Evolutionary conservation across 1,140 invertebrate species (phyloP).

Genomic region (Zaprionus tsacasi): DNA sequence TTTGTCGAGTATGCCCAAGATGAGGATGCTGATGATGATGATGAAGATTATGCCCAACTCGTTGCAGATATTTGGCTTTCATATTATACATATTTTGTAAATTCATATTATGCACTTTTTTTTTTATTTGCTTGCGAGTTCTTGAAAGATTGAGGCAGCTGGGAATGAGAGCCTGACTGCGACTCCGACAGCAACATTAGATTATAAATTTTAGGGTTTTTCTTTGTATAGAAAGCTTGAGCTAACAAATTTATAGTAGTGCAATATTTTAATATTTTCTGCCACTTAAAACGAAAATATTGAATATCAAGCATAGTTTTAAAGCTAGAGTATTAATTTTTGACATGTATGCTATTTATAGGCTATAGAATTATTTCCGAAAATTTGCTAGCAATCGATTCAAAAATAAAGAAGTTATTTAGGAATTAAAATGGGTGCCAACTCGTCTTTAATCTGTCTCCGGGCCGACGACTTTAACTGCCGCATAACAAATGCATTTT

Average conservation of each 20-base stretch:
- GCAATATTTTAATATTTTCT: too few relatives aligned
- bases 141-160: not conserved
- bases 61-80: slow-evolving; percentile 66
- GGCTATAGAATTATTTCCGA: too few relatives aligned
- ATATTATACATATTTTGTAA: slow-evolving; percentile 77
- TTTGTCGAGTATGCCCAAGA: slow-evolving; percentile 39
- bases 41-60: slow-evolving; percentile 29
- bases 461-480: slow-evolving; percentile 10
- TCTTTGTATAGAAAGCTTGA: not conserved
- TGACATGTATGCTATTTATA: too few relatives aligned
- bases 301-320: too few relatives aligned
- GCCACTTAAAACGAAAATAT: too few relatives aligned
- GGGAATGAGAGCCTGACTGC: not conserved
- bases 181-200: not conserved
- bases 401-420: too few relatives aligned
- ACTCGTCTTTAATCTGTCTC: not conserved
- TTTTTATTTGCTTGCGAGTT: slow-evolving; percentile 66
- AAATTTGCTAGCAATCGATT: too few relatives aligned
- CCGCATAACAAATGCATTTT: slow-evolving; percentile 64
- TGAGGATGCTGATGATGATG: slow-evolving; percentile 13
- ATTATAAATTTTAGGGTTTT: not conserved
- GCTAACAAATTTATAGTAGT: too few relatives aligned
- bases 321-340: too few relatives aligned
- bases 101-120: slow-evolving; percentile 82
- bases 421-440: too few relatives aligned